phyloP scores from a whole-genome alignment of 2,113 vertebrate species.

The Oplegnathus fasciatus region DNA sequence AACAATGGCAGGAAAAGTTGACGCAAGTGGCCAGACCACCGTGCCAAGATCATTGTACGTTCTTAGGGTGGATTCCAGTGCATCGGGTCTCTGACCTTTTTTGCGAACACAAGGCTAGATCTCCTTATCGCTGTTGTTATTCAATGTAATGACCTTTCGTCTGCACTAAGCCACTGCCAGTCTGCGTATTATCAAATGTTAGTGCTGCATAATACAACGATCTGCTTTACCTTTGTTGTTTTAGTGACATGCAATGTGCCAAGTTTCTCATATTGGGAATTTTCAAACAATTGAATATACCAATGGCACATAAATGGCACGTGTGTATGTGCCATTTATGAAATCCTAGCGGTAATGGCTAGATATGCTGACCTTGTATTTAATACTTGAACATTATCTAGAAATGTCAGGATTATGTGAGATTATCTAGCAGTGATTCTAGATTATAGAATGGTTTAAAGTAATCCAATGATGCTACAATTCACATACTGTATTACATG shows the following conservation, averaged over 20 bases:
- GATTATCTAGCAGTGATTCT: conserved; percentile 50
- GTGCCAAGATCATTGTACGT: conserved; percentile 68
- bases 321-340: not conserved
- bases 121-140: conserved; percentile 33
- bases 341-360: conserved; percentile 44
- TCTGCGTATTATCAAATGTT: conserved; percentile 36
- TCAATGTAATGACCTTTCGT: conserved; percentile 42
- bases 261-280: conserved; percentile 6
- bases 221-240: conserved; percentile 11
- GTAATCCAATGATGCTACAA: conserved; percentile 63
- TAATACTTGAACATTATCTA: conserved; percentile 51
- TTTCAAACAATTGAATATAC: not conserved
- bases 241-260: not conserved
- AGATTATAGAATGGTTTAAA: conserved; percentile 46
- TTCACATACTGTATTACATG: conserved; percentile 39
- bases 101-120: conserved; percentile 29
- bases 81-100: conserved; percentile 74
- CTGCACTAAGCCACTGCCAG: not conserved
- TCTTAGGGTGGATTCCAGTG: conserved; percentile 67
- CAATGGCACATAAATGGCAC: not conserved
- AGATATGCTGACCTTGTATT: conserved; percentile 26
- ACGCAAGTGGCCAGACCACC: conserved; percentile 52
- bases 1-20: conserved; percentile 83
- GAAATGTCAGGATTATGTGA: conserved; percentile 54
- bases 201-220: not conserved